A percentile compares a stretch with the other conserved stretches of the same genome.
phyloP scores from a whole-genome alignment of 2,113 vertebrate genomes.

The Rhabdomys dilectus region DNA sequence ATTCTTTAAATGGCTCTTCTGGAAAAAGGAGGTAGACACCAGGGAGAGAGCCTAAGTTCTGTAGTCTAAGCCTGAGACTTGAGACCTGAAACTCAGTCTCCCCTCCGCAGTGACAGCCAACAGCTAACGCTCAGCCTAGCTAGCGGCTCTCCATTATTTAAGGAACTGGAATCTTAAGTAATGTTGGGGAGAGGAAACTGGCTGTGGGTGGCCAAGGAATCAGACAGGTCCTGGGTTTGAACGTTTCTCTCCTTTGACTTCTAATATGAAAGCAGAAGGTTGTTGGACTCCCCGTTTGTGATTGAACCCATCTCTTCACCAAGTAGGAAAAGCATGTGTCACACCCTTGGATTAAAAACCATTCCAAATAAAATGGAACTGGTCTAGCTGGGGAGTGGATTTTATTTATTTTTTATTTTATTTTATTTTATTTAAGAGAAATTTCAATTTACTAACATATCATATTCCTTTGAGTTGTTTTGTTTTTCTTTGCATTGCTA shows the following conservation, averaged over 20 bases:
- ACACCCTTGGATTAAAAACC: background rate
- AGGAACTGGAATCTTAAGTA: background rate
- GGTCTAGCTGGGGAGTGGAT: background rate
- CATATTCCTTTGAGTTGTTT: background rate
- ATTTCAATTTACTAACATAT: background rate
- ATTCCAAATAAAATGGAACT: constrained; percentile 41
- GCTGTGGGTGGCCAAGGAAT: background rate
- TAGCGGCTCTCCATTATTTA: background rate
- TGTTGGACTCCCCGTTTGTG: background rate
- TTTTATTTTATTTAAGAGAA: background rate
- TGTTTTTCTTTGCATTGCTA: background rate
- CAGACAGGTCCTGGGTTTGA: background rate
- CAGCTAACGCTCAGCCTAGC: background rate
- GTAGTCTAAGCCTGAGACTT: background rate
- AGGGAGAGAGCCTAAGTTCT: background rate
- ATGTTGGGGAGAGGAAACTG: background rate
- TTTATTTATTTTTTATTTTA: background rate
- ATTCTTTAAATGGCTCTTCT: background rate
- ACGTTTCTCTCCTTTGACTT: background rate
- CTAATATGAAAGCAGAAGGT: background rate
- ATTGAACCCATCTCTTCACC: background rate
- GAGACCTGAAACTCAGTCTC: background rate
- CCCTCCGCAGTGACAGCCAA: background rate
- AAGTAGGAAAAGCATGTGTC: background rate
- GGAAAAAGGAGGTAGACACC: background rate